Evolutionary conservation across 2,888 invertebrate species (phyloP).

Genomic region (Rambutsinella grinnellia): DNA sequence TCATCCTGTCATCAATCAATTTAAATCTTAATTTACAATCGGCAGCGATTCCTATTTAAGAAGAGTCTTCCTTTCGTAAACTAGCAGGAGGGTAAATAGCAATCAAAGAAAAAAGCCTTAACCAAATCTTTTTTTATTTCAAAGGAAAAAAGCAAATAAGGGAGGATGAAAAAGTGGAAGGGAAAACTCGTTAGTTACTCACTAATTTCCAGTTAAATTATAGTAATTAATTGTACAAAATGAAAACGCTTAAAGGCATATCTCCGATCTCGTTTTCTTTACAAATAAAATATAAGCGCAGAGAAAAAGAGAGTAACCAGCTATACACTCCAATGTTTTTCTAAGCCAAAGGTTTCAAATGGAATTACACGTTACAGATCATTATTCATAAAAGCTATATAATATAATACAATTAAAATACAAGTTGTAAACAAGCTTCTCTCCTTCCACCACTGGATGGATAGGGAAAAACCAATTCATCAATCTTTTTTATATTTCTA

Average conservation of each 20-base stretch:
- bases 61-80: conserved; percentile 32
- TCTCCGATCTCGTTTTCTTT: too few species aligned
- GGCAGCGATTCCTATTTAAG: conserved; percentile 34
- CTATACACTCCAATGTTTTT: too few species aligned
- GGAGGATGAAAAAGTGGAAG: conserved; percentile 1
- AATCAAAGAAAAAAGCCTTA: too few species aligned
- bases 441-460: conserved; percentile 1
- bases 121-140: too few species aligned
- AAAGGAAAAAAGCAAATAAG: conserved; percentile 7
- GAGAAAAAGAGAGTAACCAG: too few species aligned
- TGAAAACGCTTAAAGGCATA: conserved; percentile 29
- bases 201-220: conserved; percentile 48
- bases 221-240: conserved; percentile 48
- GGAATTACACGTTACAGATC: too few species aligned
- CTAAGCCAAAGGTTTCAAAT: too few species aligned
- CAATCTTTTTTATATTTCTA: conserved; percentile 20
- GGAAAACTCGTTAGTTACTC: conserved; percentile 33
- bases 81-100: conserved; percentile 35
- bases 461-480: conserved; percentile 30
- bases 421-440: conserved; percentile 37
- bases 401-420: conserved; percentile 37
- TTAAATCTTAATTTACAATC: conserved; percentile 59
- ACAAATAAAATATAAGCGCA: too few species aligned
- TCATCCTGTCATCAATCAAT: conserved; percentile 61
- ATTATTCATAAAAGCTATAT: too few species aligned